These are phyloP conservation scores for Brachynemurus nebulosus DNA, from an alignment of 2,888 invertebrate species.

Conservation along the genomic window DNA sequence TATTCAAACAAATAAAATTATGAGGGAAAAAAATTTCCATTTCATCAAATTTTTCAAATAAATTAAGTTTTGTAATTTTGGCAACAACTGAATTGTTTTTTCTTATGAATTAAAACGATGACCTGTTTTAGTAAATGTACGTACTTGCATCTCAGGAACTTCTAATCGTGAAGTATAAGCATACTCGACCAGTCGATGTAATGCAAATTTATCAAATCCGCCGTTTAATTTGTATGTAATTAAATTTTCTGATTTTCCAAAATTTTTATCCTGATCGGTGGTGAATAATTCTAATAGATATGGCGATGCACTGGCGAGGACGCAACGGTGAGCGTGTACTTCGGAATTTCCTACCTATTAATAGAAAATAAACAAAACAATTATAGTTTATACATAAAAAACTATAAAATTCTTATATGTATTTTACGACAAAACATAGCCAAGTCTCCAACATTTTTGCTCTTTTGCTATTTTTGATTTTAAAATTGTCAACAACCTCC, in stretches of 20 bases:
- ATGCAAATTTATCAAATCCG: slow-evolving; percentile 48
- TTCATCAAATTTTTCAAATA: too few species aligned
- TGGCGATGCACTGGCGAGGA: slow-evolving; percentile 64
- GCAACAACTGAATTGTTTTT: too few species aligned
- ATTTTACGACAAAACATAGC: too few species aligned
- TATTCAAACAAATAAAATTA: slow-evolving; percentile 24
- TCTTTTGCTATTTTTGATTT: too few species aligned
- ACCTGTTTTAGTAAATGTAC: too few species aligned
- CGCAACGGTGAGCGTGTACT: slow-evolving; percentile 59
- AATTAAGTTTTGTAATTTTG: too few species aligned
- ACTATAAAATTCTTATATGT: too few species aligned
- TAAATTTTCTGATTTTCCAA: slow-evolving; percentile 32
- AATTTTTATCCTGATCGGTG: slow-evolving; percentile 34
- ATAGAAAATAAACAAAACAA: slow-evolving; percentile 18
- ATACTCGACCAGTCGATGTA: slow-evolving; percentile 66
- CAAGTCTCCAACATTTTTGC: too few species aligned
- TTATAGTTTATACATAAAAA: too few species aligned
- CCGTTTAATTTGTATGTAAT: slow-evolving; percentile 48
- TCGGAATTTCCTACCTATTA: slow-evolving; percentile 51
- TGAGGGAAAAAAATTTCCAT: slow-evolving; percentile 13
- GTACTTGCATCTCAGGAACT: slow-evolving; percentile 35
- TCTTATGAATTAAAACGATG: too few species aligned
- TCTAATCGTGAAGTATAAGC: slow-evolving; percentile 62
- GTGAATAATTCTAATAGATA: slow-evolving; percentile 62
- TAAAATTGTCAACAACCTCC: too few species aligned